Base-by-base conservation (phyloP, 2,888 invertebrate genomes). In the Rhingia campestris region DNA sequence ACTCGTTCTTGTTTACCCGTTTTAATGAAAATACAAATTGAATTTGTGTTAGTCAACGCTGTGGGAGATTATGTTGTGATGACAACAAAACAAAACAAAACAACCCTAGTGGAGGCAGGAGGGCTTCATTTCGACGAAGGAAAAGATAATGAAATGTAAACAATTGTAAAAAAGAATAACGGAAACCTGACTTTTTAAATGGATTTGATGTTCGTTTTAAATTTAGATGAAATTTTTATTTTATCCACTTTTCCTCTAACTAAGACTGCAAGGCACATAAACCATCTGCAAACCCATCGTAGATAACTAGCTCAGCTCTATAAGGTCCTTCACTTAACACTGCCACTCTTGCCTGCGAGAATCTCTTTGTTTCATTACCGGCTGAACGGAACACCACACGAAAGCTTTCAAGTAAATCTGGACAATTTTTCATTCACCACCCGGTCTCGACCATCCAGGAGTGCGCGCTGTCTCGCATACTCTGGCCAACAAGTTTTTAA, bases 341-440 rank as follows among this genome's bases (percentile, higher is more conserved):
- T 10, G 56, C 58, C 64, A 64, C 70, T 32, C 49, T 72, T 79
- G 58, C 56, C 56, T 14, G 54, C 56, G 47, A 59, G 56, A 35
- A 59, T 73, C 47, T 59, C 45, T 80, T 61, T 73, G 66, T 67
- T 61, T 63, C 69, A 69, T 51, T 58, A 67, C 67, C 39, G 53
- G 69, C 54, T 72, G 58, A 63, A 30, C 66, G 41, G 51, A 54
- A 58, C 61, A 76, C 76, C 79, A 73, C 77, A 82, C 73, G 69
- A 79, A 82, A 79, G 82, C 79, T 82, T 74, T 74, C 73, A 69
- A 77, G 79, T 77, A 74, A 79, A 82, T 79, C 82, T 74, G 61
- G n/a, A 53, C 58, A 59, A 79, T 73, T 73, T 82, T 77, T 82
- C 47, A 77, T 63, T 49, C 49, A 22, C 32, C 37, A 5, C 22